Percentiles rank a stretch among this genome's conserved stretches.
These are phyloP conservation scores for Varecia variegata DNA, from an alignment of 2,797 vertebrate genomes.

Conservation along the genomic window DNA sequence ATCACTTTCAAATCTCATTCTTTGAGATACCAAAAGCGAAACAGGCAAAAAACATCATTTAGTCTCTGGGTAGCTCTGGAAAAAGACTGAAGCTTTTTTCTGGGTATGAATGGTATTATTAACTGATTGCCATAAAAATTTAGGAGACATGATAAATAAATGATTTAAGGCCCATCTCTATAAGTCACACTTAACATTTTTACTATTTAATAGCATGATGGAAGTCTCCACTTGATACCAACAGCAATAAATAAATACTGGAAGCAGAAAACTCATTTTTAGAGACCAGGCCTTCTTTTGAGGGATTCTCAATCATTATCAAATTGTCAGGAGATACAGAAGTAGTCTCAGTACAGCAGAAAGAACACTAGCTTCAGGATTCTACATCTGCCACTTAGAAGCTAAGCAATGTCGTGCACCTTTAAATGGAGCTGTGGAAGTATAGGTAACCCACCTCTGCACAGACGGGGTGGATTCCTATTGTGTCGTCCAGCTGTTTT, in stretches of 20 bases:
- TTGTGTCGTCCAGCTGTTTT: conserved; percentile 85
- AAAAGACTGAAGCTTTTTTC: background rate
- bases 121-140: background rate
- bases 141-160: background rate
- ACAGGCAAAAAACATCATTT: background rate
- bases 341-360: background rate
- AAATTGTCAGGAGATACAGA: background rate
- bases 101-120: background rate
- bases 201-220: background rate
- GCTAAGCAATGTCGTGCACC: background rate
- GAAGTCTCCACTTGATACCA: background rate
- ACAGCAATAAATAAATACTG: background rate
- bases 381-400: background rate
- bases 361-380: background rate
- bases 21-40: background rate
- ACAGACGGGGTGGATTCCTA: conserved; percentile 88
- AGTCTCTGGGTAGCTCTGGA: background rate
- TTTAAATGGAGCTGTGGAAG: background rate
- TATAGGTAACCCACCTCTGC: conserved; percentile 86
- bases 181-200: background rate
- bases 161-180: background rate
- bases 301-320: no score
- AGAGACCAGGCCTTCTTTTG: background rate
- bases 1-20: background rate
- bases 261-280: background rate